Percentiles rank a stretch among this genome's conserved stretches.
These are phyloP conservation scores for Synanthedon vespiformis DNA, from an alignment of 2,888 invertebrate genomes.

Conservation along the genomic window DNA sequence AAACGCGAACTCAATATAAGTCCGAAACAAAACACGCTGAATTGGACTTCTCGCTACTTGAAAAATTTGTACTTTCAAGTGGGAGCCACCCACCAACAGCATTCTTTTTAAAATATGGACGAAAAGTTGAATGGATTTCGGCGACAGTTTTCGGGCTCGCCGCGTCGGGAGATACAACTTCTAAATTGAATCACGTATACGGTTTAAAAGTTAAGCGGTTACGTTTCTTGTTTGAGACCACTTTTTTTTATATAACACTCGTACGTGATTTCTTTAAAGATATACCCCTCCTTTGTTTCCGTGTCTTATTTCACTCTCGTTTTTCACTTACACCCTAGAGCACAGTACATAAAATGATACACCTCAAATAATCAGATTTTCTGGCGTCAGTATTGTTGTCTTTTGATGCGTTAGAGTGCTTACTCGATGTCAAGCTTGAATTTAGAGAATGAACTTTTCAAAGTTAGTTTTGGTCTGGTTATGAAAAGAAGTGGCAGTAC, in stretches of 20 bases:
- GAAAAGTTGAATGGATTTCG: constrained; percentile 48
- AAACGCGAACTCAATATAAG: background rate
- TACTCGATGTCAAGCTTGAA: no score
- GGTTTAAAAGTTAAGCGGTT: constrained; percentile 68
- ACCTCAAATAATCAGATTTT: no score
- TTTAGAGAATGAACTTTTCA: no score
- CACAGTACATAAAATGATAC: no score
- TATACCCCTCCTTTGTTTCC: constrained; percentile 40
- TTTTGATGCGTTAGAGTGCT: no score
- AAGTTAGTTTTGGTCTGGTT: no score
- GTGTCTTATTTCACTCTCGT: constrained; percentile 33
- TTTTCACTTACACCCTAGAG: constrained; percentile 3
- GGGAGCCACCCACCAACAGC: constrained; percentile 19
- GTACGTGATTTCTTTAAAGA: constrained; percentile 54
- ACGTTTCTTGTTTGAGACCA: constrained; percentile 54
- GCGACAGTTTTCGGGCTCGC: constrained; percentile 50
- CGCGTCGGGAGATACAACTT: constrained; percentile 49
- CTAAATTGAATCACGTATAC: constrained; percentile 68
- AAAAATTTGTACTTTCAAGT: constrained; percentile 22
- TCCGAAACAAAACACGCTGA: background rate
- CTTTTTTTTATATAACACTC: constrained; percentile 48
- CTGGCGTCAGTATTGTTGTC: no score
- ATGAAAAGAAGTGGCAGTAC: no score
- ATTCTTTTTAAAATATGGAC: constrained; percentile 46
- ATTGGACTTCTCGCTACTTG: constrained; percentile 5